Evolutionary conservation across 1,140 invertebrate genomes (phyloP).

Genomic region (Papilio polyxenes): DNA sequence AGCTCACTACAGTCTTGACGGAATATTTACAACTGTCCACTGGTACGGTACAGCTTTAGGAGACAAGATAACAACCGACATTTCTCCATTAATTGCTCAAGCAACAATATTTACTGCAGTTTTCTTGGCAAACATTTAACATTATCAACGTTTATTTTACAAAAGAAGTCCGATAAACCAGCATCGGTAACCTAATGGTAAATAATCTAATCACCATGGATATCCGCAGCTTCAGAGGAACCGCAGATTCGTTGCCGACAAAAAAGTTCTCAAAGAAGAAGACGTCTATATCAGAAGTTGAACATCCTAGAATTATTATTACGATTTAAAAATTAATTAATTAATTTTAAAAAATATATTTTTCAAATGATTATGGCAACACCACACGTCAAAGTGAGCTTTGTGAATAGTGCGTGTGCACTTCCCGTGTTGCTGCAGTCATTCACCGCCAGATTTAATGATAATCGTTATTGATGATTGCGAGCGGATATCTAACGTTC

Average conservation of each 20-base stretch:
- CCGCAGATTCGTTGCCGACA: too few relatives aligned
- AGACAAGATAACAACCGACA: background rate
- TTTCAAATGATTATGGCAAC: constrained; percentile 5
- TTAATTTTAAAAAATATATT: too few relatives aligned
- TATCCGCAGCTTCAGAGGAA: too few relatives aligned
- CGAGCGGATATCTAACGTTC: constrained; percentile 64
- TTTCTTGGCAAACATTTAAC: background rate
- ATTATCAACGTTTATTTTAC: background rate
- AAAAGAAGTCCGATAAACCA: background rate
- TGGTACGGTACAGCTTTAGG: background rate
- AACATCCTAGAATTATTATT: too few relatives aligned
- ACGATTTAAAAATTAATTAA: too few relatives aligned
- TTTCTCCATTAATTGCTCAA: background rate
- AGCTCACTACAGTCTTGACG: background rate
- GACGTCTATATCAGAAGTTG: too few relatives aligned
- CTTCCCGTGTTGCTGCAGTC: constrained; percentile 54
- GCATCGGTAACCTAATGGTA: too few relatives aligned
- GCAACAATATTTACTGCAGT: background rate
- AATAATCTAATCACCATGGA: too few relatives aligned
- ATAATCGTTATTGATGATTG: constrained; percentile 77
- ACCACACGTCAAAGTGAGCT: constrained; percentile 33
- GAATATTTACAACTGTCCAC: background rate
- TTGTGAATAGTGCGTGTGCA: constrained; percentile 52
- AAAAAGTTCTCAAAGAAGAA: too few relatives aligned
- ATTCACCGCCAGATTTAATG: constrained; percentile 67